phyloP scores from a whole-genome alignment of 2,797 vertebrate species.

The Leuciscus waleckii region DNA sequence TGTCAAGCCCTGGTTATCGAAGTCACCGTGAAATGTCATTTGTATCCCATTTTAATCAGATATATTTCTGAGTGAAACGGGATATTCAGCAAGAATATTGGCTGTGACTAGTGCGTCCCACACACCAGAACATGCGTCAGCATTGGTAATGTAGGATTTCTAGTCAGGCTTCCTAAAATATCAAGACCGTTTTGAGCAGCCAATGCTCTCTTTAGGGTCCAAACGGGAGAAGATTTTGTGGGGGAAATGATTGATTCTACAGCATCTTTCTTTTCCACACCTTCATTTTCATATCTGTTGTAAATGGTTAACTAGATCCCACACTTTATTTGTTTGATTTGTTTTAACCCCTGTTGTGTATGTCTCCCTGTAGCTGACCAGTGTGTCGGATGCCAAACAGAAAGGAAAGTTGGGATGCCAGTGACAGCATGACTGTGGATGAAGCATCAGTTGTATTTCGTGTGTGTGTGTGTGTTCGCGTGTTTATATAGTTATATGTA shows the following conservation, averaged over 20 bases:
- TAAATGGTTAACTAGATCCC: constrained; percentile 47
- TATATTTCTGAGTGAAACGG: not conserved
- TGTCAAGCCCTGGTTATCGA: too few species aligned
- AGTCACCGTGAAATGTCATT: not conserved
- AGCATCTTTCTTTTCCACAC: not conserved
- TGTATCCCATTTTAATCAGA: not conserved
- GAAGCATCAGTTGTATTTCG: constrained; percentile 16
- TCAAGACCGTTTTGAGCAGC: not conserved
- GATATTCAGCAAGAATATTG: not conserved
- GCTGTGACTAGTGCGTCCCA: not conserved
- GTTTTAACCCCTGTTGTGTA: constrained; percentile 56
- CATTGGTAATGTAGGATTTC: not conserved
- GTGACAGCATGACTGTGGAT: constrained; percentile 30
- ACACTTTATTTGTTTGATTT: constrained; percentile 29
- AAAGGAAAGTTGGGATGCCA: constrained; percentile 43
- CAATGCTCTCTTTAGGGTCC: not conserved
- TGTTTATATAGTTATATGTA: constrained; percentile 6
- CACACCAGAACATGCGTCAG: too few species aligned
- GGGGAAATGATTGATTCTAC: not conserved
- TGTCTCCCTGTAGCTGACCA: constrained; percentile 63
- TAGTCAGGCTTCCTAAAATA: not conserved
- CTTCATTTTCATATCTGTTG: not conserved
- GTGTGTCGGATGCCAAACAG: constrained; percentile 53
- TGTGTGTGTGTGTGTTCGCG: not conserved
- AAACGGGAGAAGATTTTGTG: not conserved